Conservation (phyloP, 1,140 invertebrate species). For the Musca vetustissima region DNA sequence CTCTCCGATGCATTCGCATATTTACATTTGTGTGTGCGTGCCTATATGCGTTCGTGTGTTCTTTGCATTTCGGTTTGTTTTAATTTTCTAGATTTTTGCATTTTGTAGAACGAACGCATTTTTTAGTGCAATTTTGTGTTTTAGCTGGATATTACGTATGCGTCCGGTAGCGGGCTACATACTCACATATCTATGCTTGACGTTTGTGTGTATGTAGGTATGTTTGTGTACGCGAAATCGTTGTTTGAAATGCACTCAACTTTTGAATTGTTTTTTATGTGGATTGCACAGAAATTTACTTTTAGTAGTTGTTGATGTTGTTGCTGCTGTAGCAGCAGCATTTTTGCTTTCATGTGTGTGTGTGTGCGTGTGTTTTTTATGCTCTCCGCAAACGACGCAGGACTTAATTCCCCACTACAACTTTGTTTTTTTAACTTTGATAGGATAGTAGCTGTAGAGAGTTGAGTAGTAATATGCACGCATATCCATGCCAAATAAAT, state of each 20-base stretch:
- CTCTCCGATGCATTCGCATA: too few relatives aligned
- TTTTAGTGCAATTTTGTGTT: slow-evolving; percentile 36
- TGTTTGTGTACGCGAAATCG: slow-evolving; percentile 35
- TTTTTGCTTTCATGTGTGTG: too few relatives aligned
- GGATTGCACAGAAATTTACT: slow-evolving; percentile 34
- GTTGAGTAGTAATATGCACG: slow-evolving; percentile 25
- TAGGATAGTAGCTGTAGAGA: slow-evolving; percentile 22
- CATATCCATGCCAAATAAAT: slow-evolving; percentile 23
- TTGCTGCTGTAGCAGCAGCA: slow-evolving; percentile 39
- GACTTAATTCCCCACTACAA: background rate
- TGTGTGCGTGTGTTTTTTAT: too few relatives aligned
- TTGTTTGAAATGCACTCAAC: slow-evolving; percentile 54
- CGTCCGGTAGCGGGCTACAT: too few relatives aligned
- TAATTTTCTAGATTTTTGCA: slow-evolving; percentile 48
- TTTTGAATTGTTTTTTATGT: slow-evolving; percentile 49
- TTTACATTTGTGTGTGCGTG: too few relatives aligned
- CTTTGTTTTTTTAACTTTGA: slow-evolving; percentile 9
- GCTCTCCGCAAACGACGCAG: too few relatives aligned
- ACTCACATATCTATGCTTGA: too few relatives aligned
- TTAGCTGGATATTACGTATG: slow-evolving; percentile 8
- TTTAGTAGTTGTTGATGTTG: slow-evolving; percentile 53
- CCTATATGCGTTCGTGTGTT: slow-evolving; percentile 3
- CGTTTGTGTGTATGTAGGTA: slow-evolving; percentile 27
- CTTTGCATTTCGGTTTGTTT: slow-evolving; percentile 51
- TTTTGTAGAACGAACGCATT: slow-evolving; percentile 29